Base-by-base conservation (phyloP, 2,113 vertebrate species). In the Epinephelus fuscoguttatus region DNA sequence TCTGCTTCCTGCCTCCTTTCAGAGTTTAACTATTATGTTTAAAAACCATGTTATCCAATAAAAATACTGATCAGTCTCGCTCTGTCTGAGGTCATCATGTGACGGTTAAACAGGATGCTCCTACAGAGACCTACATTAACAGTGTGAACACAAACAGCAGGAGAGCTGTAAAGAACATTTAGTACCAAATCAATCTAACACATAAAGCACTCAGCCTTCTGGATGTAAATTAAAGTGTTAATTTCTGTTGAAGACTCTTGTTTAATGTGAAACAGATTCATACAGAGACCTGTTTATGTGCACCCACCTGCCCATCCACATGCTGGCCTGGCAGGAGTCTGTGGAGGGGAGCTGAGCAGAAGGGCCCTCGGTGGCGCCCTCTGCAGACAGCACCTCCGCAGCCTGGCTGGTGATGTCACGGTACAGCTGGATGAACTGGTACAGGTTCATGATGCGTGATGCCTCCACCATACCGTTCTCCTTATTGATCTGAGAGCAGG, bases 371-470 rank as follows among this genome's bases (percentile, higher is more conserved):
- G 92, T 93, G 73, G 94, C 79, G 25, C 90, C 92, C 64, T 91
- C 95, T 80, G 94, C 94, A 27, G 95, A 93, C 82, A 97, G 91
- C 14, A 98, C 96, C 87, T 96, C 96, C 12, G 96, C 94, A 14
- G 98, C 98, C 91, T 99, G 98, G 89, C 95, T 97, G 83, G 96
- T 99, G 93, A 99, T 96, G 88, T 99, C 98, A 74, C 96, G 97
- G 92, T 99, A 98, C 67, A 99, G 96, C 80, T 99, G 98, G 90
- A 97, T 95, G 91, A 99, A 99, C 95, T 99, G 98, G 94, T 99
- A 99, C 49, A 99, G 95, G 93, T 99, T 99, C 97, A 99, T 97
- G 92, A 99, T 98, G 63, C 98, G 95, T 0, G 98, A 97, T 17
- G 96, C 97, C 92, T 99, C 98, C 87, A 99, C 94, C 79, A 95